Evolutionary conservation across 1,140 invertebrate species (phyloP), one percentile per base, ranked within the genome.

Genomic region (Drosophila orosa): DNA sequence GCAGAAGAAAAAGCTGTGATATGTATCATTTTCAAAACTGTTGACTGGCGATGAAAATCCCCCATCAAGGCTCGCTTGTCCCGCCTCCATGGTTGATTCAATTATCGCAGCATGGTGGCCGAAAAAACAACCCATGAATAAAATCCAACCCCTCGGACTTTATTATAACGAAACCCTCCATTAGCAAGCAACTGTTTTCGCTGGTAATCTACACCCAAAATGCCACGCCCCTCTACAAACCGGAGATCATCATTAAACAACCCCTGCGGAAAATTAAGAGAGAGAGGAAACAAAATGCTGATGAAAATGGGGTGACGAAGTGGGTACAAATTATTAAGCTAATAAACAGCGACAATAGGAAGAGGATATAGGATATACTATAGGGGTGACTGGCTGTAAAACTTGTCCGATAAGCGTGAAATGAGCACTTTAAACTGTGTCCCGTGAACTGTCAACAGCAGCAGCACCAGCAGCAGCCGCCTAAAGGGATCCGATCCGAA

Each of bases 31-130:
- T 66, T 37, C 6, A n/a, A 9, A 65, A 61, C 52, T 61, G 78
- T 56, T 62, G 63, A 72, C 74, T 25, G 25, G 17, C n/a, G 15
- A 37, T 47, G 25, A 37, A 33, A 71, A 71, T 57, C 65, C 33
- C 33, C 52, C 75, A 76, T 79, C 82, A 66, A 73, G 35, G 61
- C 61, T 61, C 74, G 48, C 7, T 71, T 55, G 39, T 9, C 45
- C 62, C 82, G 66, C 75, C 79, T 63, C 84, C 84, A 76, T 77
- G 80, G 83, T 80, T 87, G 60, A 87, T 87, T 87, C 78, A 87
- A 87, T 87, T 87, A 89, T 87, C 83, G 54, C 83, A 87, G 83
- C 83, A 89, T 87, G 83, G 79, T 87, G 77, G 83, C 75, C 50
- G 65, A 33, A 54, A 52, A 40, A 19, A 22, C 17, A 24, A 40